Evolutionary conservation across 2,113 vertebrate genomes (phyloP).

Genomic region (Psephotus haematonotus): DNA sequence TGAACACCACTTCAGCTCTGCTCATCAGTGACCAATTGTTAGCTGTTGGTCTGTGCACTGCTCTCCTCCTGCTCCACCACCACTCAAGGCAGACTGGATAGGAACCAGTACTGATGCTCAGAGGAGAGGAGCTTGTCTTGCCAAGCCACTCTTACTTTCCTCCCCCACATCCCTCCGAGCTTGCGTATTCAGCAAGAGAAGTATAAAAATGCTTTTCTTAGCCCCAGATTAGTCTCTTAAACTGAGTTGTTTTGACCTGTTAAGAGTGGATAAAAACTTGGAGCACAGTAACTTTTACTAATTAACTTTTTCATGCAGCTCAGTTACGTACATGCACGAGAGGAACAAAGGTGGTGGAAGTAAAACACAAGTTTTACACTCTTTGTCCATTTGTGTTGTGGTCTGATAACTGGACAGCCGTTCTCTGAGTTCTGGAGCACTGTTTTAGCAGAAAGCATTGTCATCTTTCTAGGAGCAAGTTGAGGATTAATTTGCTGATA

Average conservation of each 20-base stretch:
- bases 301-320: neutral
- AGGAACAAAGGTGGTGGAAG: neutral
- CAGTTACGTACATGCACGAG: neutral
- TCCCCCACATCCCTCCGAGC: rapidly evolving
- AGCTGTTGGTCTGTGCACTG: neutral
- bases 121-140: neutral
- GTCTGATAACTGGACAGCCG: neutral
- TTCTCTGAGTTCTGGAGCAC: neutral
- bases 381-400: neutral
- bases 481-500: neutral
- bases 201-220: neutral
- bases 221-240: neutral
- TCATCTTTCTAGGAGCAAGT: neutral
- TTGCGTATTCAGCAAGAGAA: neutral
- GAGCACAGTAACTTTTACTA: neutral
- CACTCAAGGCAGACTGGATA: neutral
- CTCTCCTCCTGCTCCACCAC: neutral
- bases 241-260: neutral
- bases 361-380: neutral
- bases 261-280: neutral
- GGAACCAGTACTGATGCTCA: neutral
- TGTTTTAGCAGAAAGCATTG: neutral
- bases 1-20: neutral
- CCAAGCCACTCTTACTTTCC: neutral
- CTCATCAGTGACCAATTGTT: neutral